These are phyloP conservation scores for Tethea ocularis DNA, from an alignment of 2,888 invertebrate genomes.

Conservation along the genomic window DNA sequence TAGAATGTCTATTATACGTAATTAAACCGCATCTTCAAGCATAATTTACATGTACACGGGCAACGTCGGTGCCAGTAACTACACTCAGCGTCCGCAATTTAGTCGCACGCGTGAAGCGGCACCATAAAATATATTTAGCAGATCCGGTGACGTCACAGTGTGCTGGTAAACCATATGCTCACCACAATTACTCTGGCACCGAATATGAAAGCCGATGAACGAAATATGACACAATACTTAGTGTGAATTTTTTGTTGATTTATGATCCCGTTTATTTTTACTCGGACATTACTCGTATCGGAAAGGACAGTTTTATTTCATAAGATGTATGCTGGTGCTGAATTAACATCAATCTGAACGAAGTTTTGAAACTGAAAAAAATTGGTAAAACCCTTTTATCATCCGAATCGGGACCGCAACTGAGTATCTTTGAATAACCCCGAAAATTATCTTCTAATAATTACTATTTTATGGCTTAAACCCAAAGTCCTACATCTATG, in stretches of 20 bases:
- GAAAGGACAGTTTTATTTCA: too few relatives aligned
- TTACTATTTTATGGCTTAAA: too few relatives aligned
- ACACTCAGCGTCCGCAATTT: not conserved
- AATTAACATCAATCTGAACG: too few relatives aligned
- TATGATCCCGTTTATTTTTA: too few relatives aligned
- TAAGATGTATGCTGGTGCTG: too few relatives aligned
- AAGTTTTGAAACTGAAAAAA: too few relatives aligned
- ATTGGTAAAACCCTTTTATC: too few relatives aligned
- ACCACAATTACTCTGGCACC: slow-evolving; percentile 22
- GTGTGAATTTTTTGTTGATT: slow-evolving; percentile 1
- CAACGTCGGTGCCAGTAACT: not conserved
- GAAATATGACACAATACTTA: not conserved
- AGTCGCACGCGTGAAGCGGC: slow-evolving; percentile 25
- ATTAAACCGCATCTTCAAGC: not conserved
- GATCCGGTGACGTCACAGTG: slow-evolving; percentile 59
- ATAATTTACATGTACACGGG: not conserved
- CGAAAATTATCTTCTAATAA: too few relatives aligned
- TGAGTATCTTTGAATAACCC: too few relatives aligned
- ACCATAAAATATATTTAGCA: slow-evolving; percentile 63
- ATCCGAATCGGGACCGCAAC: too few relatives aligned
- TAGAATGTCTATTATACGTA: not conserved
- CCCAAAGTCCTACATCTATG: too few relatives aligned
- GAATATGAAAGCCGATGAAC: slow-evolving; percentile 7
- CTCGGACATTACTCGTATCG: too few relatives aligned
- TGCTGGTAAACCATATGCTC: slow-evolving; percentile 50